phyloP scores from a whole-genome alignment of 1,140 invertebrate genomes.

The Stenopsyche tienmushanensis region DNA sequence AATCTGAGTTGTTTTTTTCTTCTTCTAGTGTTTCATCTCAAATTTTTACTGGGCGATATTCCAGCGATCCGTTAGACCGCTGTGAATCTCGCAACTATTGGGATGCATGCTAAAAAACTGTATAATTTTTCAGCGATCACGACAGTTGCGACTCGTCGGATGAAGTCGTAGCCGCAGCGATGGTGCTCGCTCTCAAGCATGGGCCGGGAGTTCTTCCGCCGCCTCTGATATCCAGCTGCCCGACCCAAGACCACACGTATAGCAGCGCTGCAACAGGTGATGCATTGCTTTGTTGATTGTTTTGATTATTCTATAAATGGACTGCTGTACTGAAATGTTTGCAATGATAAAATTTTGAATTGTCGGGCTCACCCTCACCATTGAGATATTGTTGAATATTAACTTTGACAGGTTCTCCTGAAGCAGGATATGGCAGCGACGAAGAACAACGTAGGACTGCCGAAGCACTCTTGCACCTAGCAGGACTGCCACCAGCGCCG shows the following conservation, averaged over 20 bases:
- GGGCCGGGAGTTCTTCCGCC: conserved; percentile 55
- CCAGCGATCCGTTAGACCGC: too few species aligned
- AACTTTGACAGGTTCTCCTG: conserved; percentile 31
- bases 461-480: conserved; percentile 35
- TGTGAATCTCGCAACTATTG: too few species aligned
- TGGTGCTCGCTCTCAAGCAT: conserved; percentile 74
- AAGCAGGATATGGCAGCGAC: conserved; percentile 39
- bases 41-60: too few species aligned
- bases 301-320: neutral
- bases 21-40: too few species aligned
- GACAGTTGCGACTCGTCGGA: conserved; percentile 57
- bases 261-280: conserved; percentile 36
- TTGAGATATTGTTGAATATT: too few species aligned
- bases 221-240: conserved; percentile 36
- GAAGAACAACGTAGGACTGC: conserved; percentile 38
- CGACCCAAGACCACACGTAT: conserved; percentile 41
- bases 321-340: neutral
- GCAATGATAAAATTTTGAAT: too few species aligned
- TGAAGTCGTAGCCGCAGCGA: conserved; percentile 74
- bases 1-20: too few species aligned
- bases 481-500: conserved; percentile 21
- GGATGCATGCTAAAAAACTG: too few species aligned
- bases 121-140: conserved; percentile 33
- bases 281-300: neutral
- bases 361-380: too few species aligned